Evolutionary conservation across 2,888 invertebrate genomes (phyloP).

Genomic region (Mythimna albipuncta): DNA sequence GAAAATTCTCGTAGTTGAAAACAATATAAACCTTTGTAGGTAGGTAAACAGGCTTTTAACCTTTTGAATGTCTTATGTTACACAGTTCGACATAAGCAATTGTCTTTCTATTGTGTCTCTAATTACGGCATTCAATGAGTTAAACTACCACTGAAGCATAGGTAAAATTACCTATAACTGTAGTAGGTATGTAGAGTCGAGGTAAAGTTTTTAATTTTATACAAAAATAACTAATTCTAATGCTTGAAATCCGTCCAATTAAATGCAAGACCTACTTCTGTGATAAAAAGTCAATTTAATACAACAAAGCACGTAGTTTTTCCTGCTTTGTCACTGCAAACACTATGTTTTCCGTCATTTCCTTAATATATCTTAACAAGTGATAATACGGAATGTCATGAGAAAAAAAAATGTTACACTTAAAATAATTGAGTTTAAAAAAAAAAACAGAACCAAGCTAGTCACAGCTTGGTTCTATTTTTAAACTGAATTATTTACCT

Average conservation of each 20-base stretch:
- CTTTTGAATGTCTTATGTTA: no score
- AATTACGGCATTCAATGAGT: no score
- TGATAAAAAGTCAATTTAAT: constrained; percentile 48
- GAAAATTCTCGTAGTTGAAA: constrained; percentile 27
- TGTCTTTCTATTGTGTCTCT: no score
- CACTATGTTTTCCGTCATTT: constrained; percentile 49
- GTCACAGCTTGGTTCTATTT: no score
- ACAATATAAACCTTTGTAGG: constrained; percentile 2
- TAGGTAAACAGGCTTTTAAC: background rate
- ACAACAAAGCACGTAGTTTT: constrained; percentile 51
- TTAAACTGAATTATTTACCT: no score
- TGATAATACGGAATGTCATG: constrained; percentile 17
- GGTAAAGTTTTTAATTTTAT: background rate
- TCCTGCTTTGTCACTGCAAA: constrained; percentile 55
- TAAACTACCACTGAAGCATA: background rate
- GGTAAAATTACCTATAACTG: background rate
- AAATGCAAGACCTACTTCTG: constrained; percentile 22
- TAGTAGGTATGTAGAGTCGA: background rate
- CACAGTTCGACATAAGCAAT: no score
- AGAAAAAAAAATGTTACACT: constrained; percentile 32
- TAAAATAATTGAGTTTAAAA: constrained; percentile 7
- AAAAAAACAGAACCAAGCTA: constrained; percentile 10
- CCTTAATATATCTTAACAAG: constrained; percentile 49
- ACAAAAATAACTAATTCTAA: constrained; percentile 6
- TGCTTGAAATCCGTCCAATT: constrained; percentile 12